Percentiles rank a stretch among this genome's conserved stretches.
These are phyloP conservation scores for Bombus sibiricus DNA, from an alignment of 1,140 invertebrate genomes.

Conservation along the genomic window DNA sequence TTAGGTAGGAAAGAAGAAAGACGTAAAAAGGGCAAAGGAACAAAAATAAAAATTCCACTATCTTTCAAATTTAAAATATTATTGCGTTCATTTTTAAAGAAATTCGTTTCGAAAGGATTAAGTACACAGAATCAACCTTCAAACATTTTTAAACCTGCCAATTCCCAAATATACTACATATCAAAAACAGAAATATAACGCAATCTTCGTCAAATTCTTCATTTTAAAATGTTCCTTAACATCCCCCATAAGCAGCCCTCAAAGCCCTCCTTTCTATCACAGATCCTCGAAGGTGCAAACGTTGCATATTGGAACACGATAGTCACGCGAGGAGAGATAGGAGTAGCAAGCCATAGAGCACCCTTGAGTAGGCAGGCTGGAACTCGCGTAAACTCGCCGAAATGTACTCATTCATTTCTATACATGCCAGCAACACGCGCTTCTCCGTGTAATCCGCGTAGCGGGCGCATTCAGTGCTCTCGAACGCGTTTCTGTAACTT, in stretches of 20 bases:
- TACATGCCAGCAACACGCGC: slow-evolving; percentile 67
- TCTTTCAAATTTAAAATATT: neutral
- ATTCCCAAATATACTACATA: neutral
- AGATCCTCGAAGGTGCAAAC: neutral
- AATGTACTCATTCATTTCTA: slow-evolving; percentile 70
- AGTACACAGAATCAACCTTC: neutral
- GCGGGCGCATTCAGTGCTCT: slow-evolving; percentile 36
- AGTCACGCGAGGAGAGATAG: neutral
- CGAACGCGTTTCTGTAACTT: slow-evolving; percentile 37
- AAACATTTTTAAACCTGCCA: neutral
- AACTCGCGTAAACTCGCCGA: slow-evolving; percentile 60
- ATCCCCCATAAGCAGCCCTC: neutral
- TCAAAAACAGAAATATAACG: neutral
- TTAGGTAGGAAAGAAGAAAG: no score
- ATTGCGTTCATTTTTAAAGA: neutral
- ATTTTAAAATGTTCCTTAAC: neutral
- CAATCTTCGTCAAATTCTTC: neutral
- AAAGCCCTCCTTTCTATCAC: neutral
- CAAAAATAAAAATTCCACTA: no score
- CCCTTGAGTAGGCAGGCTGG: slow-evolving; percentile 16
- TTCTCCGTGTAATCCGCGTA: slow-evolving; percentile 27
- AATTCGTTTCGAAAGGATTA: neutral
- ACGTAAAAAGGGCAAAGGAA: no score
- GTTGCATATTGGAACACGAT: neutral
- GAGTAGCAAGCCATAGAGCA: neutral